These are phyloP conservation scores for Apodemus sylvaticus DNA, from an alignment of 2,113 vertebrate genomes.

Conservation along the genomic window DNA sequence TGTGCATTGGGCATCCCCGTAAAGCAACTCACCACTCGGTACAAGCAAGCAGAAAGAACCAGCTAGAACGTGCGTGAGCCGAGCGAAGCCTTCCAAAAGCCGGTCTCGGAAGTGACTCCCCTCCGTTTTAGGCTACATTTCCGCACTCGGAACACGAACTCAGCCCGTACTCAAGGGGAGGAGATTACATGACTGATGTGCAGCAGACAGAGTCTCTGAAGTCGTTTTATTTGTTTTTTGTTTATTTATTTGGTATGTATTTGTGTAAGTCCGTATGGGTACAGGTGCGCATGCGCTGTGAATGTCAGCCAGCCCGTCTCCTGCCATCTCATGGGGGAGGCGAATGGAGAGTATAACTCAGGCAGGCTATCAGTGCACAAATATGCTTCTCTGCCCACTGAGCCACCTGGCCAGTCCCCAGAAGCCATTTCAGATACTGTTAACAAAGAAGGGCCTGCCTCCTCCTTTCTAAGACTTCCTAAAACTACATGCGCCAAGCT, in stretches of 20 bases:
- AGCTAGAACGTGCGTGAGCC: slow-evolving; percentile 8
- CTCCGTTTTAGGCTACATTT: slow-evolving; percentile 2
- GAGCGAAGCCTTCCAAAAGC: slow-evolving; percentile 7
- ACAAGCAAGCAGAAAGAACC: slow-evolving; percentile 14
- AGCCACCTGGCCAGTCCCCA: neutral
- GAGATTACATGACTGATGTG: neutral
- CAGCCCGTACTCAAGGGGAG: neutral
- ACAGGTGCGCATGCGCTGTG: neutral
- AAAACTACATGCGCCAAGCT: neutral
- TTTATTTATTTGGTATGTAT: neutral
- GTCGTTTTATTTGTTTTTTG: neutral
- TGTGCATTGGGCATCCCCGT: neutral
- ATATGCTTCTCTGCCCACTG: neutral
- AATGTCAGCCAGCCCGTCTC: neutral
- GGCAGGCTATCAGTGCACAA: no score
- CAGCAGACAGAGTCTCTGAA: neutral
- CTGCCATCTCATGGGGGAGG: neutral
- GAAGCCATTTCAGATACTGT: neutral
- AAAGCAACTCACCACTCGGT: neutral
- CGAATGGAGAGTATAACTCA: neutral
- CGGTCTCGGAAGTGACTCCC: slow-evolving; percentile 25
- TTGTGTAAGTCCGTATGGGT: no score
- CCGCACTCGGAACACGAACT: neutral
- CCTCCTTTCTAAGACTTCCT: slow-evolving; percentile 22
- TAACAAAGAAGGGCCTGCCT: neutral